phyloP scores from a whole-genome alignment of 2,113 vertebrate species.

The Barbus barbus region DNA sequence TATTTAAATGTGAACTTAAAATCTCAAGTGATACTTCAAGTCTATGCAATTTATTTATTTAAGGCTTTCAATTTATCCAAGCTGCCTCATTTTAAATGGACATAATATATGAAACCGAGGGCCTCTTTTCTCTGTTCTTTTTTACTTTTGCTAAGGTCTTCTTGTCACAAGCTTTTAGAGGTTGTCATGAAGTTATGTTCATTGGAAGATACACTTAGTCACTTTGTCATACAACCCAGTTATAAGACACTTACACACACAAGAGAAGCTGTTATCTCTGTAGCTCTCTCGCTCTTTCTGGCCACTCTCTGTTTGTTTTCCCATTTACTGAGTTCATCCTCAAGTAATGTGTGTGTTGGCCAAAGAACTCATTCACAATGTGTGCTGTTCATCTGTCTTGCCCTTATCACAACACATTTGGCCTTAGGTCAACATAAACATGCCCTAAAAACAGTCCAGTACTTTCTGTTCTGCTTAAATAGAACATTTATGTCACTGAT shows the following conservation, averaged over 20 bases:
- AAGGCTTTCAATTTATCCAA: too few species aligned
- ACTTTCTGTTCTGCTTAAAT: neutral
- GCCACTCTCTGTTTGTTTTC: constrained; percentile 1
- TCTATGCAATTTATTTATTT: too few species aligned
- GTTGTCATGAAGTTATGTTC: neutral
- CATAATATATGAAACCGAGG: neutral
- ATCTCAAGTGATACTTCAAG: neutral
- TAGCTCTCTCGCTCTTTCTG: neutral
- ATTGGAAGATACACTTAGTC: neutral
- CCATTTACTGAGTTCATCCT: neutral
- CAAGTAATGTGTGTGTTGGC: neutral
- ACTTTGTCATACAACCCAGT: neutral
- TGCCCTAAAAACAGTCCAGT: neutral
- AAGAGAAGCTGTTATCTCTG: neutral
- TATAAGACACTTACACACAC: neutral
- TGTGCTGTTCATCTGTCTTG: neutral
- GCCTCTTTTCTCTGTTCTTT: neutral
- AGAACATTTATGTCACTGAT: neutral
- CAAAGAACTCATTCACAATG: neutral
- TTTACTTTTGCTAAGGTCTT: neutral
- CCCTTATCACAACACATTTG: neutral
- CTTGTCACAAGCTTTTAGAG: neutral
- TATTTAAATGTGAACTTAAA: neutral
- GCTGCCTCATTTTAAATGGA: neutral
- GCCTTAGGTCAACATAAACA: constrained; percentile 9